A percentile compares a stretch with the other conserved stretches of the same genome.
Evolutionary conservation across 2,888 invertebrate species (phyloP).

Genomic region (Cryptosula pallasiana): DNA sequence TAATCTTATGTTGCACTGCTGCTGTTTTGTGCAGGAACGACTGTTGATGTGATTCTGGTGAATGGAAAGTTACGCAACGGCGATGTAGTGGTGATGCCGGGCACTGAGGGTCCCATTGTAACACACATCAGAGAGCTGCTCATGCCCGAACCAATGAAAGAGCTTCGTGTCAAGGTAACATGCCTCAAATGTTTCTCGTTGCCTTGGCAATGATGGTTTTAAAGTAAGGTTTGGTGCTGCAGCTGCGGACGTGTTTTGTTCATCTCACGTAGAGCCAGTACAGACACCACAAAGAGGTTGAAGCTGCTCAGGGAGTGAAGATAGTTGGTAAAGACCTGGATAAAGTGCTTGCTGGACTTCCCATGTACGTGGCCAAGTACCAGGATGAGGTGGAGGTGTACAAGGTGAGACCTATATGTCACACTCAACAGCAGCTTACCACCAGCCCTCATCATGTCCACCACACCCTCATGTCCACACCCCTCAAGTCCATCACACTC

Average conservation of each 20-base stretch:
- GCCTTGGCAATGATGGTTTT: no score
- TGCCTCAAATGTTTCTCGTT: no score
- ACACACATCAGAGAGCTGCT: conserved; percentile 93
- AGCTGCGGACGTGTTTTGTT: no score
- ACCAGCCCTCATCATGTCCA: no score
- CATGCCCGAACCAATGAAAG: conserved; percentile 97
- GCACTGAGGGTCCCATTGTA: conserved; percentile 95
- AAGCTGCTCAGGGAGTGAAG: conserved; percentile 96
- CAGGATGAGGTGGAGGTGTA: conserved; percentile 82
- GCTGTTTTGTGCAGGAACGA: no score
- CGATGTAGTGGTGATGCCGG: conserved; percentile 89
- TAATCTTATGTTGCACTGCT: no score
- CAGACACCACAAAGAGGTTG: conserved; percentile 86
- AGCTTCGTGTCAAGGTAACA: conserved; percentile 80
- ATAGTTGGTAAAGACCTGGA: conserved; percentile 96
- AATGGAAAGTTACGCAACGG: conserved; percentile 91
- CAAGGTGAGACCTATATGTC: no score
- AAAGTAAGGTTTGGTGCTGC: no score
- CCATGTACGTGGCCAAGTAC: conserved; percentile 82
- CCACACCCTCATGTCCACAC: no score
- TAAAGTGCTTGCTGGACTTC: conserved; percentile 91
- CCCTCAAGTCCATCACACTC: no score
- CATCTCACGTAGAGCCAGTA: conserved; percentile 64
- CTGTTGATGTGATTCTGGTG: conserved; percentile 95
- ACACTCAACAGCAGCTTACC: no score